Percentiles rank a stretch among this genome's conserved stretches.
These are phyloP conservation scores for Belgica antarctica DNA, from an alignment of 2,888 invertebrate species.

Conservation along the genomic window DNA sequence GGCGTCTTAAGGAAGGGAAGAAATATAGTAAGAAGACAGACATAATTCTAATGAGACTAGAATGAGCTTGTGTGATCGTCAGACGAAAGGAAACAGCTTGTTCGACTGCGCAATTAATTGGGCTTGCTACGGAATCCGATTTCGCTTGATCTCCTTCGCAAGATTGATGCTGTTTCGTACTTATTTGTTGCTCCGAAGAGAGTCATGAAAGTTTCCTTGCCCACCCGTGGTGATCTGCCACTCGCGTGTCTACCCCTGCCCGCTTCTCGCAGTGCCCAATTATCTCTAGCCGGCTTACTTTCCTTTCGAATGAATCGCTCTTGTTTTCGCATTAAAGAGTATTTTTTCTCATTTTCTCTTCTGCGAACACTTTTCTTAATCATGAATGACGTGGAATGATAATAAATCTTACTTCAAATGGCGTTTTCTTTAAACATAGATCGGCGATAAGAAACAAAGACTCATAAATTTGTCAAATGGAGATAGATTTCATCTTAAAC, in stretches of 20 bases:
- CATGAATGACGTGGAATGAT: neutral
- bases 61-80: neutral
- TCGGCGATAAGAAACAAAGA: constrained; percentile 19
- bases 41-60: constrained; percentile 28
- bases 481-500: constrained; percentile 13
- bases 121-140: too few species aligned
- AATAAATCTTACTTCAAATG: constrained; percentile 7
- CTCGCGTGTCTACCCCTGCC: too few species aligned
- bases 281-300: neutral
- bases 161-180: neutral
- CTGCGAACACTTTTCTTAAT: neutral
- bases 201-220: neutral
- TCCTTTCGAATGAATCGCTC: neutral
- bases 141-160: neutral
- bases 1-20: constrained; percentile 11
- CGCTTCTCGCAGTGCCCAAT: neutral
- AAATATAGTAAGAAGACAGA: constrained; percentile 10
- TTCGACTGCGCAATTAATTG: constrained; percentile 12
- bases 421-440: constrained; percentile 16
- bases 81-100: neutral
- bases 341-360: neutral
- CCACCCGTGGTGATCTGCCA: neutral
- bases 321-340: constrained; percentile 14
- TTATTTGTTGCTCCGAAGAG: neutral
- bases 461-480: neutral